These are phyloP conservation scores for Gandaritis pyraliata DNA, from an alignment of 2,888 invertebrate species.

Conservation along the genomic window DNA sequence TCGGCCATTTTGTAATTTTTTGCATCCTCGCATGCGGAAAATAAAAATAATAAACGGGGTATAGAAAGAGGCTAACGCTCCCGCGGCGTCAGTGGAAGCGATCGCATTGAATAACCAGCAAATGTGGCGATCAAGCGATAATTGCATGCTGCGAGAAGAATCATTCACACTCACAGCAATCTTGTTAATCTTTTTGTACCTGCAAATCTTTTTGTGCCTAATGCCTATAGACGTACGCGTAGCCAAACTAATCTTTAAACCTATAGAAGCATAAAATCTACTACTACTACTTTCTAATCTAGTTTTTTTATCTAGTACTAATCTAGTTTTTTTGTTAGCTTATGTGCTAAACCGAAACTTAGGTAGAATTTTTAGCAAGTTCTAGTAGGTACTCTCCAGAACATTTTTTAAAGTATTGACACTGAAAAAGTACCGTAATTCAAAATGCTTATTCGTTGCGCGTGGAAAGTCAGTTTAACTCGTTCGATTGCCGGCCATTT, in stretches of 20 bases:
- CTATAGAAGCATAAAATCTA: too few species aligned
- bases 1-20: constrained; percentile 46
- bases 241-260: too few species aligned
- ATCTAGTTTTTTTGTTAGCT: too few species aligned
- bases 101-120: constrained; percentile 26
- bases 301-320: too few species aligned
- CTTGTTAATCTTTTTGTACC: not conserved
- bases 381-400: too few species aligned
- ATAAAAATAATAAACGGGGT: constrained; percentile 59
- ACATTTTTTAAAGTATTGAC: too few species aligned
- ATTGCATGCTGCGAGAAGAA: constrained; percentile 16
- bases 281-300: too few species aligned
- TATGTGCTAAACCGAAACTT: too few species aligned
- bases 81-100: constrained; percentile 39
- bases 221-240: not conserved
- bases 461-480: constrained; percentile 27
- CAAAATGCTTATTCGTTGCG: too few species aligned
- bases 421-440: too few species aligned
- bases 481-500: constrained; percentile 31
- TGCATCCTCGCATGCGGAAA: constrained; percentile 44
- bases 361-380: too few species aligned
- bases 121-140: constrained; percentile 25
- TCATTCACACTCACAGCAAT: too few species aligned
- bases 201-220: not conserved
- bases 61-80: constrained; percentile 57